Percentiles rank a stretch among this genome's conserved stretches.
Conservation (phyloP, 1,140 invertebrate genomes). For the Listronotus oregonensis region DNA sequence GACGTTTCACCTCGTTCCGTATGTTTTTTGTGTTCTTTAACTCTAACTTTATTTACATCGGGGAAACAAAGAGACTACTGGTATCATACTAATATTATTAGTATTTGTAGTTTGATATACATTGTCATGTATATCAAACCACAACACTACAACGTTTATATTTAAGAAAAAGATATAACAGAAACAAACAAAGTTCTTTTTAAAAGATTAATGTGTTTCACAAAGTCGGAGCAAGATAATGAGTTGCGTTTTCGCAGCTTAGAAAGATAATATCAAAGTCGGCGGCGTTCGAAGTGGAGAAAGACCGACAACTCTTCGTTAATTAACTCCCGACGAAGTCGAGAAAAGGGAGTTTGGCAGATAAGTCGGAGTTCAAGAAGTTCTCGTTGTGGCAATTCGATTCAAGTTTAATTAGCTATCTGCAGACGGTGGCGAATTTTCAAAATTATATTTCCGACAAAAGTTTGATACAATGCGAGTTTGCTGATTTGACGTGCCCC, state of each 20-base stretch:
- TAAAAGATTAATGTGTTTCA: slow-evolving; percentile 4
- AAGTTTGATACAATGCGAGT: slow-evolving; percentile 13
- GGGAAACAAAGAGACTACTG: too few relatives aligned
- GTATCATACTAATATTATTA: too few relatives aligned
- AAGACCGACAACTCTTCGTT: slow-evolving; percentile 11
- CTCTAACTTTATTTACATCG: too few relatives aligned
- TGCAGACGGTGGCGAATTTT: slow-evolving; percentile 7
- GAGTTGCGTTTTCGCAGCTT: slow-evolving; percentile 8
- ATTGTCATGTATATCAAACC: too few relatives aligned
- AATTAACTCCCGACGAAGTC: slow-evolving; percentile 15
- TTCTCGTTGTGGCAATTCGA: slow-evolving; percentile 18
- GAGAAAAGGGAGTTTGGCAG: slow-evolving; percentile 15
- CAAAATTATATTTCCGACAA: slow-evolving; percentile 16
- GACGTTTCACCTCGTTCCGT: too few relatives aligned
- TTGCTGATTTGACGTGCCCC: slow-evolving; percentile 7
- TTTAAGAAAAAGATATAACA: too few relatives aligned
- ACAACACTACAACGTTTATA: too few relatives aligned
- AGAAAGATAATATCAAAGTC: slow-evolving; percentile 8
- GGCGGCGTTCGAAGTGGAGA: neutral
- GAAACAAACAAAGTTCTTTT: neutral
- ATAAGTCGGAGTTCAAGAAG: slow-evolving; percentile 12
- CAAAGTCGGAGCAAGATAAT: slow-evolving; percentile 8
- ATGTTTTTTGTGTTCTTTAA: too few relatives aligned
- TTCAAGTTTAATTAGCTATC: slow-evolving; percentile 20
- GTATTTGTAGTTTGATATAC: too few relatives aligned